Evolutionary conservation across 2,113 vertebrate species (phyloP).

Genomic region (Lipophrys pholis): DNA sequence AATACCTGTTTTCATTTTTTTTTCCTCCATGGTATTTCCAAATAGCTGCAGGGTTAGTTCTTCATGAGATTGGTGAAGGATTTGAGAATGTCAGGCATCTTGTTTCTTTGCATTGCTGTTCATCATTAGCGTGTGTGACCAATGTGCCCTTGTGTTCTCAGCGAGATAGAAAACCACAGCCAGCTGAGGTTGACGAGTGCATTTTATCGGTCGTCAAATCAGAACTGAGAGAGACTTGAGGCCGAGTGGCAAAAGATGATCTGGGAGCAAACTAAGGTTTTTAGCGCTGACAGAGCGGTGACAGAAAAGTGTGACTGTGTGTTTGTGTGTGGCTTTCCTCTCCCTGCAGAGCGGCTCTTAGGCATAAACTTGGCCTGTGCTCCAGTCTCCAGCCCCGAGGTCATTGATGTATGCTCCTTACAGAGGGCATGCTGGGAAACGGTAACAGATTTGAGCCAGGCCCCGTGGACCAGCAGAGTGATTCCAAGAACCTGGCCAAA

Average conservation of each 20-base stretch:
- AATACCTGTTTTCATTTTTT: background rate
- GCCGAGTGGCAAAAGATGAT: slow-evolving; percentile 8
- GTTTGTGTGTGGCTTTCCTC: slow-evolving; percentile 15
- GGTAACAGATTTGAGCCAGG: slow-evolving; percentile 63
- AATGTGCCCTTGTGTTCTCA: background rate
- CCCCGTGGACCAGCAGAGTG: slow-evolving; percentile 47
- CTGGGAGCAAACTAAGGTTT: slow-evolving; percentile 21
- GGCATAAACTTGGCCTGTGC: slow-evolving; percentile 58
- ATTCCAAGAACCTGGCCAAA: slow-evolving; percentile 56
- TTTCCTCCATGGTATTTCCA: background rate
- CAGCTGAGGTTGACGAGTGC: background rate
- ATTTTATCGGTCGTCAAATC: background rate
- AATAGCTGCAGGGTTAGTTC: background rate
- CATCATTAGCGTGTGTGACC: slow-evolving; percentile 5
- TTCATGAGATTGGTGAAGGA: background rate
- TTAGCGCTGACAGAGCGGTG: slow-evolving; percentile 10
- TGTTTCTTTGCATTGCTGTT: background rate
- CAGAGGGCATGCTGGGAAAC: slow-evolving; percentile 69
- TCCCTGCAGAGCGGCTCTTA: slow-evolving; percentile 45
- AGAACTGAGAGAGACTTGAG: slow-evolving; percentile 2
- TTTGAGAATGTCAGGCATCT: background rate
- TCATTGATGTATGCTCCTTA: slow-evolving; percentile 71
- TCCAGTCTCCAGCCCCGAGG: slow-evolving; percentile 60
- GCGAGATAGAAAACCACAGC: background rate
- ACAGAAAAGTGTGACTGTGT: slow-evolving; percentile 7